These are phyloP conservation scores for Actinopyga echinites DNA, from an alignment of 53 echinoderm and acorn worm species.

Conservation along the genomic window DNA sequence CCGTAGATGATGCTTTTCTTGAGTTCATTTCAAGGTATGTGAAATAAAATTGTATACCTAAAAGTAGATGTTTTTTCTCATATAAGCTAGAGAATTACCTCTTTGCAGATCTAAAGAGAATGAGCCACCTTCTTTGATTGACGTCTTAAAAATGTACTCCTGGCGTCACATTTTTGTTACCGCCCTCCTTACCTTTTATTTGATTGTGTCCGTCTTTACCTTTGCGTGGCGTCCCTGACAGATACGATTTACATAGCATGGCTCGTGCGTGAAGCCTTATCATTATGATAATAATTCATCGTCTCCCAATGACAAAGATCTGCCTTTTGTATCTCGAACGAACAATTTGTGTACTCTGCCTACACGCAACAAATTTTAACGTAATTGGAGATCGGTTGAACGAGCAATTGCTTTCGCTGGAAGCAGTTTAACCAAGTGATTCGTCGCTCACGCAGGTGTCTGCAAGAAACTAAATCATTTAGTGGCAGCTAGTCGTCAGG, in stretches of 20 bases:
- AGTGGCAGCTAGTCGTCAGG: not conserved
- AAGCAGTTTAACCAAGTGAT: slow-evolving; percentile 10
- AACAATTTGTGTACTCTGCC: slow-evolving; percentile 45
- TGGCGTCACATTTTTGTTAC: not conserved
- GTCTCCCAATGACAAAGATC: slow-evolving; percentile 28
- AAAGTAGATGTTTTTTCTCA: too few relatives aligned
- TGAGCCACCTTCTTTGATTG: too few relatives aligned
- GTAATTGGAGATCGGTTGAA: slow-evolving; percentile 39
- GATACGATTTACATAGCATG: not conserved
- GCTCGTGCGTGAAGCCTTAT: not conserved
- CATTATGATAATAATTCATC: slow-evolving; percentile 38
- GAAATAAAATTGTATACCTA: too few relatives aligned
- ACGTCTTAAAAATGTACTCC: not conserved
- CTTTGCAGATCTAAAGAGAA: too few relatives aligned
- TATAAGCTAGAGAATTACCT: too few relatives aligned
- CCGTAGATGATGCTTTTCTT: too few relatives aligned
- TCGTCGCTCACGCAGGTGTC: slow-evolving; percentile 32
- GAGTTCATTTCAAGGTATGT: too few relatives aligned
- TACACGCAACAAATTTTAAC: slow-evolving; percentile 34
- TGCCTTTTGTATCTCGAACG: slow-evolving; percentile 20
- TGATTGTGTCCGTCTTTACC: not conserved
- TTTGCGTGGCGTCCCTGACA: not conserved
- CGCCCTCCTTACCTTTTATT: slow-evolving; percentile 19
- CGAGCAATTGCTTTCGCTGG: slow-evolving; percentile 31
- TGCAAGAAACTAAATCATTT: slow-evolving; percentile 19